These are phyloP conservation scores for Mimas tiliae DNA, from an alignment of 2,888 invertebrate species.

Conservation along the genomic window DNA sequence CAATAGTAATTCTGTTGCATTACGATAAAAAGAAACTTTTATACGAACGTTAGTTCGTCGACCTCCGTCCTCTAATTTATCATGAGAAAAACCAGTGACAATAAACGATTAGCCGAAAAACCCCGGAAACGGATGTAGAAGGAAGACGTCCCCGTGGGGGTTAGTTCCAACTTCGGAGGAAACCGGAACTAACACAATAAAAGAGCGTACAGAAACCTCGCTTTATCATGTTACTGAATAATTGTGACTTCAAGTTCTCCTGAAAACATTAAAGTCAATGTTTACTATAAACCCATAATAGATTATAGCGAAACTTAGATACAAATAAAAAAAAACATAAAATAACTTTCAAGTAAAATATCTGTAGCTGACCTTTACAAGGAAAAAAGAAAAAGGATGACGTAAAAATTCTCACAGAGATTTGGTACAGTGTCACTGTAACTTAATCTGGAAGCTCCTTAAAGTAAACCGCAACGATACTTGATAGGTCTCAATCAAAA, in stretches of 20 bases:
- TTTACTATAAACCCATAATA: no score
- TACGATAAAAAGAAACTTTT: slow-evolving; percentile 1
- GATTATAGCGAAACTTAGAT: neutral
- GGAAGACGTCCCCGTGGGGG: slow-evolving; percentile 46
- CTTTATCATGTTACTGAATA: neutral
- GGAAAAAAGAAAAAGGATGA: neutral
- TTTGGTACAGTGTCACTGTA: slow-evolving; percentile 3
- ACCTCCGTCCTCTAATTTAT: slow-evolving; percentile 20
- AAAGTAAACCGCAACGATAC: slow-evolving; percentile 15
- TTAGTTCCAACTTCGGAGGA: slow-evolving; percentile 42
- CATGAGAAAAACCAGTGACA: slow-evolving; percentile 37
- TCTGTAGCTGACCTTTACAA: neutral
- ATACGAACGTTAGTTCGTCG: slow-evolving; percentile 7
- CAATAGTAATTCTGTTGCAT: no score
- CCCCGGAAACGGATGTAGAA: slow-evolving; percentile 45
- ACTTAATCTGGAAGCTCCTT: slow-evolving; percentile 13
- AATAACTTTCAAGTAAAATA: neutral
- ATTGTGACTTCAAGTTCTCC: neutral
- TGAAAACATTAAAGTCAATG: neutral
- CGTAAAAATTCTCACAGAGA: slow-evolving; percentile 22
- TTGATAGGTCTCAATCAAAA: slow-evolving; percentile 17
- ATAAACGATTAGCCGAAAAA: slow-evolving; percentile 59
- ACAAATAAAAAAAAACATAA: no score
- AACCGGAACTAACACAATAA: slow-evolving; percentile 18
- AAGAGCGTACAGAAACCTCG: slow-evolving; percentile 7